Base-by-base conservation (phyloP, 2,113 vertebrate species). In the Plotosus lineatus region DNA sequence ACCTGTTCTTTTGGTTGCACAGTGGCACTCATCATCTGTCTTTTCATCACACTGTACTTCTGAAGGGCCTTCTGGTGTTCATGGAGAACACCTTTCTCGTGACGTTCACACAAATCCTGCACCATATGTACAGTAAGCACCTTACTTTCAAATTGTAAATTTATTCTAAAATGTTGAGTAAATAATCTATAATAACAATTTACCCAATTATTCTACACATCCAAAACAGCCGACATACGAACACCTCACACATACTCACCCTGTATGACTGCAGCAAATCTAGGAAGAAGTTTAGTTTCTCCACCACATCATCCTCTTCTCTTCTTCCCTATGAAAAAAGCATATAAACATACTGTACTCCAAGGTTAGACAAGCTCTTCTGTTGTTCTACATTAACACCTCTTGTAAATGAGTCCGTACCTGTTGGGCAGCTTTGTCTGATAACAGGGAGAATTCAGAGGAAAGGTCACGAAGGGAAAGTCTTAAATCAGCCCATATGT, bases 231-330 rank as follows among this genome's bases (percentile, higher is more conserved):
- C 21, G 5, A 17, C 19, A 17, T 19, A 1, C 58, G 10, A 31
- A 65, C 71, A 26, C 2, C 38, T 38, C 0, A 51, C n/a, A 17
- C 19, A 66, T 56, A 74, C 95, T 95, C 85, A 98, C 97, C 90
- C 93, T 97, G 90, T 99, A 98, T 0, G 98, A 97, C 88, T 99
- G 98, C 75, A 99, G 93, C 90, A 99, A 89, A 90, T 99, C 97
- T 92, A 99, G 84, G 89, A 99, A 99, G 78, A 99, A 90, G 90
- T 96, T 96, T 86, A 99, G 88, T 88, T 97, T 98, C 92, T 99
- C 98, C 91, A 99, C 97, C 79, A 99, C 97, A 73, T 98, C 95
- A 69, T 96, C 96, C 88, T 98, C 96, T 83, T 98, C 97, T 90
- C 97, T 93, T 90, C 93, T 95, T 80, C 96, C 96, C 98, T 98